These are phyloP conservation scores for Todus mexicanus DNA, from an alignment of 2,797 vertebrate genomes.

Conservation along the genomic window DNA sequence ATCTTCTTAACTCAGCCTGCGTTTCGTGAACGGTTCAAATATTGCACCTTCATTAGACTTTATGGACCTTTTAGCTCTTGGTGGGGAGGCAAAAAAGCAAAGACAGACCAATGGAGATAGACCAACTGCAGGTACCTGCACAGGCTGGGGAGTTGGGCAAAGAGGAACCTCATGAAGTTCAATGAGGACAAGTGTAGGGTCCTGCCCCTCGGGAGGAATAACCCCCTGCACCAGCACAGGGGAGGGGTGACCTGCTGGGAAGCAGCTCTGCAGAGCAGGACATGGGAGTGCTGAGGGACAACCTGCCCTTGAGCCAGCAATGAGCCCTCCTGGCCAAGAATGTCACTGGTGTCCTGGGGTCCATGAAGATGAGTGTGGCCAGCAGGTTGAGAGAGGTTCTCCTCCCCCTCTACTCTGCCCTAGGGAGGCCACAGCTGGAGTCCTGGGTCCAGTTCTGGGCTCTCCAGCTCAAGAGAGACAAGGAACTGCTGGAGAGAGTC, in stretches of 20 bases:
- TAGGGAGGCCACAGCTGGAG: too few relatives aligned
- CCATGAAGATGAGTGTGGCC: too few relatives aligned
- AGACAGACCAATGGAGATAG: rapidly evolving
- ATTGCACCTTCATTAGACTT: neutral
- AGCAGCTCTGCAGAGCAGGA: neutral
- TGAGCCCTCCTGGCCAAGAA: too few relatives aligned
- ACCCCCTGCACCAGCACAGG: neutral
- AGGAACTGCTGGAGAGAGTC: too few relatives aligned
- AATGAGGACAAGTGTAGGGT: neutral
- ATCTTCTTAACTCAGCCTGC: neutral
- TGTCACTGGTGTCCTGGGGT: too few relatives aligned
- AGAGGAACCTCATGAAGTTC: neutral
- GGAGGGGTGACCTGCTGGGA: neutral
- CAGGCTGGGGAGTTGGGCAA: neutral
- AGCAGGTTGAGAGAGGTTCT: too few relatives aligned
- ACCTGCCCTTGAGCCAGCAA: too few relatives aligned
- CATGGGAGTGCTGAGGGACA: too few relatives aligned
- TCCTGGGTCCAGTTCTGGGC: too few relatives aligned
- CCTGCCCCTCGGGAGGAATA: neutral
- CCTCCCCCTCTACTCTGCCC: too few relatives aligned
- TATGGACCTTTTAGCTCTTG: neutral
- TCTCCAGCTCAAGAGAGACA: too few relatives aligned
- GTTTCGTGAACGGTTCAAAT: neutral
- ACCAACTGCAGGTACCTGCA: neutral
- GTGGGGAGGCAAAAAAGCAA: neutral